These are phyloP conservation scores for Caenorhabditis sp. DNA, from an alignment of 2,888 invertebrate species.

Conservation along the genomic window DNA sequence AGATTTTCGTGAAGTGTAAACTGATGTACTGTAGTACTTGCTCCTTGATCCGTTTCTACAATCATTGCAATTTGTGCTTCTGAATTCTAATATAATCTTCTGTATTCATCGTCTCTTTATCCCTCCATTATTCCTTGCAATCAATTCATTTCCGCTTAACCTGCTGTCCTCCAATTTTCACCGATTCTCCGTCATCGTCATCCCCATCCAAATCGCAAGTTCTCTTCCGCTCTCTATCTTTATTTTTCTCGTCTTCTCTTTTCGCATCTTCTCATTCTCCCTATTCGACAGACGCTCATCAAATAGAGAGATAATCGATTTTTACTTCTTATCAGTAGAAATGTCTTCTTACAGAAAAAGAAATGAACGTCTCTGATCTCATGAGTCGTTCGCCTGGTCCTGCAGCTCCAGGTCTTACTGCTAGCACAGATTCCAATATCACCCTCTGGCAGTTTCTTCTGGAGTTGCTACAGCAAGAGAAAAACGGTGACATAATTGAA, in stretches of 20 bases:
- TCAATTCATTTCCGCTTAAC: conserved; percentile 53
- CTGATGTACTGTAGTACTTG: no score
- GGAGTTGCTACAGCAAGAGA: conserved; percentile 85
- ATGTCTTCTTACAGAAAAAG: conserved; percentile 30
- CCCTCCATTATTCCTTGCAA: conserved; percentile 7
- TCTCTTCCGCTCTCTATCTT: conserved; percentile 15
- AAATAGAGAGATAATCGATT: conserved; percentile 1
- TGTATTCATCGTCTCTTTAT: neutral
- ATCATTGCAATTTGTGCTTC: no score
- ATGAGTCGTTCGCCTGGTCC: conserved; percentile 32
- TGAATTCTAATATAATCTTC: no score
- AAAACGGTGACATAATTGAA: conserved; percentile 86
- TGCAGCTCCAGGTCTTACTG: neutral
- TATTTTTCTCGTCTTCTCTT: conserved; percentile 31
- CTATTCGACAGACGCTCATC: neutral
- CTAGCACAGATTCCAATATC: conserved; percentile 83
- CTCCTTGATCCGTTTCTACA: no score
- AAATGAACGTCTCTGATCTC: conserved; percentile 56
- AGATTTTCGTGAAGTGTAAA: no score
- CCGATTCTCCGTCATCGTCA: neutral
- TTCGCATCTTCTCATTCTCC: neutral
- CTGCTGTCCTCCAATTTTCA: conserved; percentile 9
- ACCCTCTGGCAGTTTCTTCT: conserved; percentile 87
- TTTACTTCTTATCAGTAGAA: neutral
- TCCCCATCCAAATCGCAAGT: neutral